Base-by-base conservation (phyloP, 2,797 vertebrate genomes). In the Alca torda region DNA sequence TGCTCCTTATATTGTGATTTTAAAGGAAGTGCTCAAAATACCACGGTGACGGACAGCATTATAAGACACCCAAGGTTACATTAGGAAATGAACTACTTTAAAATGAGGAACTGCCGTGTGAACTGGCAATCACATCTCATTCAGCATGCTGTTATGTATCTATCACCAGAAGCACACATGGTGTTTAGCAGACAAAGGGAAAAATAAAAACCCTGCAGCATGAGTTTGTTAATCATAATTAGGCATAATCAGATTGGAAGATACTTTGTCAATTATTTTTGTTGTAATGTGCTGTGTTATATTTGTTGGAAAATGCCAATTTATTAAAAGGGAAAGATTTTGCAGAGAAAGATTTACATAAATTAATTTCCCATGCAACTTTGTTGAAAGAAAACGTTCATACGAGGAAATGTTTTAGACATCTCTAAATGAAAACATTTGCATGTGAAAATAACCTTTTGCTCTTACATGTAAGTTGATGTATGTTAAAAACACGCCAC, bases 61-160 rank as follows among this genome's bases (percentile, higher is more conserved):
- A 54, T 18, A 69, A 46, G 54, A 75, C 46, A 65, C 5, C 7
- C 24, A 70, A 39, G 50, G 45, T 79, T 68, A 60, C 4, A 11
- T 33, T 51, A 51, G 37, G 61, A 91, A 93, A 91, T 33, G 0
- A 93, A 81, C 53, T 83, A 46, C 37, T 91, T 87, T 33, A 73
- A 89, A 75, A 72, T 48, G 56, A 72, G 60, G 84, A 90, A 51
- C 11, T 2, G 9, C 73, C 31, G 24, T 25, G 39, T 48, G 75
- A 94, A 91, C 28, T 67, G 75, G 41, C 76, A 95, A 65, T 85
- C 56, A 54, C 35, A 18, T 83, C 56, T 87, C 86, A 51, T 68
- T 90, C 90, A 81, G 65, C 43, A 13, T 54, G 33, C 69, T 87
- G 75, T 69, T 94, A 85, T 91, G 95, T 96, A 87, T 93, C 78